Evolutionary conservation across 2,888 invertebrate species (phyloP), one percentile per base, ranked within the genome.

Genomic region (Rambutsinella grinnellia): DNA sequence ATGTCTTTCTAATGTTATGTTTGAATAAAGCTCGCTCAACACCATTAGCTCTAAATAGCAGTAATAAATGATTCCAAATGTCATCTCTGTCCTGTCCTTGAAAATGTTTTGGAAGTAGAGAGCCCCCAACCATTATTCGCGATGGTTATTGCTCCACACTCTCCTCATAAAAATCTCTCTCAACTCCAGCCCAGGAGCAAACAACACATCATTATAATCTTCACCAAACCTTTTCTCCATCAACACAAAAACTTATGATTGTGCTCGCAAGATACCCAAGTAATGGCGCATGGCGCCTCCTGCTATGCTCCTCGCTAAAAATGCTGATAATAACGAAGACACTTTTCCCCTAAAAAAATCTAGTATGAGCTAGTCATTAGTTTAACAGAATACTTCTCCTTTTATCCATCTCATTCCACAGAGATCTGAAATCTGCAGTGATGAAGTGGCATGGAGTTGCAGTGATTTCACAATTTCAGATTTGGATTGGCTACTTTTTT

Each of bases 41-140:
- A n/a, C n/a, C n/a, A n/a, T n/a, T n/a, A n/a, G n/a, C n/a, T n/a
- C n/a, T n/a, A n/a, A n/a, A n/a, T n/a, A n/a, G n/a, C n/a, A n/a
- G n/a, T n/a, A n/a, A n/a, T n/a, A n/a, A n/a, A n/a, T n/a, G n/a
- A n/a, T n/a, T 36, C 36, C 6, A 36, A 36, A 36, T 36, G 36
- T 13, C 36, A 36, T 36, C 36, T 36, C n/a, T n/a, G n/a, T n/a
- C n/a, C n/a, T 36, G 58, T 58, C 58, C 58, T 58, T 58, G 58
- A 58, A 58, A 58, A 58, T 36, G 36, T 15, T n/a, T n/a, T 13
- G 36, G 6, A 5, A 36, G 6, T 36, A n/a, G n/a, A n/a, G 21
- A 24, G 27, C 44, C 36, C 36, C 36, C 6, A 36, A 10, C 58
- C 36, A 58, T 58, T 58, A 58, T 58, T 58, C 28, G 26, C 28